phyloP scores from a whole-genome alignment of 2,113 vertebrate genomes.

The Peromyscus californicus region DNA sequence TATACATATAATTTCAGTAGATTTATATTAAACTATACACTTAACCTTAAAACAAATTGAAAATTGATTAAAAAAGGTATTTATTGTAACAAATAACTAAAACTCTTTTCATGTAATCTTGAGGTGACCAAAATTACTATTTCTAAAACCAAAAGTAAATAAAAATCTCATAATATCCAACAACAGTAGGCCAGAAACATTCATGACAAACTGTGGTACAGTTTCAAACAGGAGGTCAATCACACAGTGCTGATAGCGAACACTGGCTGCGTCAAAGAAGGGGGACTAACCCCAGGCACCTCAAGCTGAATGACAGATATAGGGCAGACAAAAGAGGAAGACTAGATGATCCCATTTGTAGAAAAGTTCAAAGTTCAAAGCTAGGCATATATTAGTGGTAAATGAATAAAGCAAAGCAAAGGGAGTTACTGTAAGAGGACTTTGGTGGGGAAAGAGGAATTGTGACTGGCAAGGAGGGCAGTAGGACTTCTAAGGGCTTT shows the following conservation, averaged over 20 bases:
- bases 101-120: neutral
- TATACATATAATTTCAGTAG: neutral
- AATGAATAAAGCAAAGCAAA: constrained; percentile 18
- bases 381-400: neutral
- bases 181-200: constrained; percentile 8
- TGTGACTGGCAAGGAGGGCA: neutral
- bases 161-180: neutral
- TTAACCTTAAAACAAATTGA: constrained; percentile 14
- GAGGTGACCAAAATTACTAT: neutral
- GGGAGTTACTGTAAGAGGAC: neutral
- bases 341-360: neutral
- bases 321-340: neutral
- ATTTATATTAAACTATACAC: neutral
- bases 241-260: neutral
- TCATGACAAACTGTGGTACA: neutral
- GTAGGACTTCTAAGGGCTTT: neutral
- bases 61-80: neutral
- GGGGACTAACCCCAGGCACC: neutral
- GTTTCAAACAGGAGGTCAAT: neutral
- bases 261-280: neutral
- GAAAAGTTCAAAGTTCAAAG: neutral
- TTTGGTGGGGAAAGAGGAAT: neutral
- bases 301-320: neutral
- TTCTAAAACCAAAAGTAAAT: neutral
- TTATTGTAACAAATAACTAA: neutral